These are phyloP conservation scores for Chamaea fasciata DNA, from an alignment of 2,113 vertebrate genomes.

Conservation along the genomic window DNA sequence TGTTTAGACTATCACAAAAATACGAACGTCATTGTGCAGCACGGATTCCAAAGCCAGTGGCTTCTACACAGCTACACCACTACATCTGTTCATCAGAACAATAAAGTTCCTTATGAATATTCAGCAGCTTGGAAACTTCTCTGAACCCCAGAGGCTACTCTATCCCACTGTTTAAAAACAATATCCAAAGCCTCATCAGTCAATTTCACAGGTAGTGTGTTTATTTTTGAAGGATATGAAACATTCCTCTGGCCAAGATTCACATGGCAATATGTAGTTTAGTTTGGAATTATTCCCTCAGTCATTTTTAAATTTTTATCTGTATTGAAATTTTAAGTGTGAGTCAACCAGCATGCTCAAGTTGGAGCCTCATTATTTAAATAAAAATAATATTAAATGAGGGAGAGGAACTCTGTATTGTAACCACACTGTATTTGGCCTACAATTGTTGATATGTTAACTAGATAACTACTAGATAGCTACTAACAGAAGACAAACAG, in stretches of 20 bases:
- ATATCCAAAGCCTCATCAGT: not conserved
- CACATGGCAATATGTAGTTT: not conserved
- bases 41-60: not conserved
- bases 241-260: not conserved
- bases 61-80: not conserved
- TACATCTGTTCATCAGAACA: not conserved
- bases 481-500: not conserved
- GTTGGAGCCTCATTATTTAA: not conserved
- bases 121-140: not conserved
- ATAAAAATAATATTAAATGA: not conserved
- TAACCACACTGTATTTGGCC: not conserved
- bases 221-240: not conserved
- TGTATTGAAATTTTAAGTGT: not conserved
- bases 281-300: not conserved
- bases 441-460: not conserved
- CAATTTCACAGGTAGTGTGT: not conserved
- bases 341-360: not conserved
- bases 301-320: not conserved
- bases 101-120: not conserved
- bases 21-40: fast-evolving
- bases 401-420: not conserved
- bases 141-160: not conserved
- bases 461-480: not conserved
- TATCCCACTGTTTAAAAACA: not conserved
- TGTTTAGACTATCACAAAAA: not conserved